These are phyloP conservation scores for Frieseomelitta varia DNA, from an alignment of 1,140 invertebrate species.

Conservation along the genomic window DNA sequence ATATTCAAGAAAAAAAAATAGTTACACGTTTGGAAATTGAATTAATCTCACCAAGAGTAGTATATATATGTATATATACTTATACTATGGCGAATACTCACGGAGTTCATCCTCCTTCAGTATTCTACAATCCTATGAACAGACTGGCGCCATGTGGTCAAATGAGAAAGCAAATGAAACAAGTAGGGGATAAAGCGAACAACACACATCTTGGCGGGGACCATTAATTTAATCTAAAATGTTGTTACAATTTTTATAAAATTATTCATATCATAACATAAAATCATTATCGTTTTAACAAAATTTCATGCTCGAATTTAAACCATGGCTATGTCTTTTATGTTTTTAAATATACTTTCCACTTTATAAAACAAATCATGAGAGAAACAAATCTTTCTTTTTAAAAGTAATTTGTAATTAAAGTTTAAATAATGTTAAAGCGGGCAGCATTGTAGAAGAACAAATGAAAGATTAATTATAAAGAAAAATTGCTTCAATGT, in stretches of 20 bases:
- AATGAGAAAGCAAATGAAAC: conserved; percentile 51
- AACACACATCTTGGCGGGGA: neutral
- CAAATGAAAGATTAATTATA: neutral
- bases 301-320: neutral
- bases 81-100: neutral
- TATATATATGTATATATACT: too few species aligned
- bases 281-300: neutral
- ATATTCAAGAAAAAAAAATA: neutral
- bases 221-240: neutral
- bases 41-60: neutral
- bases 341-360: too few species aligned
- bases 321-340: neutral
- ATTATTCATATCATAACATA: neutral
- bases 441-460: neutral
- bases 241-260: neutral
- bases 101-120: neutral
- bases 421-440: neutral
- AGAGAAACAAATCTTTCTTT: neutral
- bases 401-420: neutral
- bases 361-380: too few species aligned
- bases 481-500: neutral
- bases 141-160: conserved; percentile 57
- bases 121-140: conserved; percentile 47
- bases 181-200: neutral
- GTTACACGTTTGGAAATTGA: neutral